A percentile compares a stretch with the other conserved stretches of the same genome.
These are phyloP conservation scores for Galendromus occidentalis DNA, from an alignment of 1,140 invertebrate genomes.

Conservation along the genomic window DNA sequence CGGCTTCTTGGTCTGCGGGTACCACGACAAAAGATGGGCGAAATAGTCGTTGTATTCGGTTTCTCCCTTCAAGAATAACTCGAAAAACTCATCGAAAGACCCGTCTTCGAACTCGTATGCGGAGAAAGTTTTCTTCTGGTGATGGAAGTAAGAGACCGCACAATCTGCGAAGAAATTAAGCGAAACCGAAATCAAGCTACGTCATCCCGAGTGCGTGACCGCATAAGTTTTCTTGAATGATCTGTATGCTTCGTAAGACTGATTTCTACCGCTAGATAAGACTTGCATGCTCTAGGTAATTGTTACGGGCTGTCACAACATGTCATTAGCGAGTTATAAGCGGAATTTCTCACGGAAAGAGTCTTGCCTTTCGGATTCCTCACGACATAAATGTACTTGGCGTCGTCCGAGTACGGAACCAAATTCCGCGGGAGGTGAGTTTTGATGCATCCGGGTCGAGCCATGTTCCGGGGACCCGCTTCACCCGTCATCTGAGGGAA, in stretches of 20 bases:
- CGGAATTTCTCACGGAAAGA: no score
- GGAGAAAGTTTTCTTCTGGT: constrained; percentile 1
- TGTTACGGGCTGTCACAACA: no score
- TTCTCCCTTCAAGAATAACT: constrained; percentile 13
- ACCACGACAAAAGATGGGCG: constrained; percentile 16
- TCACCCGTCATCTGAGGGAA: neutral
- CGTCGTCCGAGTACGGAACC: constrained; percentile 9
- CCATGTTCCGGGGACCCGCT: constrained; percentile 8
- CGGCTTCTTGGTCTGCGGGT: constrained; percentile 17
- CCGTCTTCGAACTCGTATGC: neutral
- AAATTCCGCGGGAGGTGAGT: constrained; percentile 10
- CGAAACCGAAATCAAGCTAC: no score
- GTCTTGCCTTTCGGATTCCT: constrained; percentile 11
- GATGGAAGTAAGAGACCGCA: constrained; percentile 11
- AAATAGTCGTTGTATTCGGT: constrained; percentile 16
- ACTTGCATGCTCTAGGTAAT: no score
- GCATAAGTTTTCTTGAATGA: no score
- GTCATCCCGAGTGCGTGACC: no score
- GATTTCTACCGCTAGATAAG: no score
- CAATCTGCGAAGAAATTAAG: constrained; percentile 2
- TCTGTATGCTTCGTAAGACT: no score
- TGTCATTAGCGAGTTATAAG: no score
- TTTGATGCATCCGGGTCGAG: constrained; percentile 12
- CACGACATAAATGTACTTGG: constrained; percentile 13
- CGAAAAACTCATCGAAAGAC: constrained; percentile 16